Conservation (phyloP, 2,797 vertebrate species). For the Pangasius macronema region DNA sequence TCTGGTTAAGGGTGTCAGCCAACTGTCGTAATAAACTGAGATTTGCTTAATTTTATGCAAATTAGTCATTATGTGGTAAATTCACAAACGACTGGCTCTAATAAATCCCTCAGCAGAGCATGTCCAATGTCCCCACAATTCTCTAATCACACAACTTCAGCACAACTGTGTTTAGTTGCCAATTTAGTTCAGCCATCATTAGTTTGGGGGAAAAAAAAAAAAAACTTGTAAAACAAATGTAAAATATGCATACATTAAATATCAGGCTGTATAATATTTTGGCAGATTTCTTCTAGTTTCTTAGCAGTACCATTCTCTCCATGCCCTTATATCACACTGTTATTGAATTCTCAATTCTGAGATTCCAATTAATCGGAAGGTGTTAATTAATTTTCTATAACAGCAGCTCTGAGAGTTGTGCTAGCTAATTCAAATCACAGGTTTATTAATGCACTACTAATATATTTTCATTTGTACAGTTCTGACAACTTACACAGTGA, state of each 20-base stretch:
- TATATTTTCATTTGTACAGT: not conserved
- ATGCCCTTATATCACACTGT: not conserved
- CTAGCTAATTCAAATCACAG: not conserved
- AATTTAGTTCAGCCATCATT: not conserved
- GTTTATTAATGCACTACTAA: not conserved
- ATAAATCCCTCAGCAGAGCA: not conserved
- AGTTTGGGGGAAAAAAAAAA: not conserved
- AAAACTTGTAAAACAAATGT: not conserved
- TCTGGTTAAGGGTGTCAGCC: no score
- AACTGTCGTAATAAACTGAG: not conserved
- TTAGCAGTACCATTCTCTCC: not conserved
- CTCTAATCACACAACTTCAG: not conserved
- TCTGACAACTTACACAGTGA: not conserved
- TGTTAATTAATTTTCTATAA: not conserved
- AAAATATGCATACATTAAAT: not conserved
- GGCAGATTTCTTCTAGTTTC: not conserved
- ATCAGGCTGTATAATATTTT: not conserved
- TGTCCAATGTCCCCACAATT: not conserved
- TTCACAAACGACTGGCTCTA: constrained; percentile 11
- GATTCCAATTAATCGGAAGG: not conserved
- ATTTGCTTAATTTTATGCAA: not conserved
- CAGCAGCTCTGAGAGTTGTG: not conserved
- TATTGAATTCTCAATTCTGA: not conserved
- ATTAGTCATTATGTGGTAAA: not conserved
- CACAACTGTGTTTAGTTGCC: not conserved